A percentile compares a stretch with the other conserved stretches of the same genome.
Conservation (phyloP, 2,113 vertebrate genomes). For the Blennius ocellaris region DNA sequence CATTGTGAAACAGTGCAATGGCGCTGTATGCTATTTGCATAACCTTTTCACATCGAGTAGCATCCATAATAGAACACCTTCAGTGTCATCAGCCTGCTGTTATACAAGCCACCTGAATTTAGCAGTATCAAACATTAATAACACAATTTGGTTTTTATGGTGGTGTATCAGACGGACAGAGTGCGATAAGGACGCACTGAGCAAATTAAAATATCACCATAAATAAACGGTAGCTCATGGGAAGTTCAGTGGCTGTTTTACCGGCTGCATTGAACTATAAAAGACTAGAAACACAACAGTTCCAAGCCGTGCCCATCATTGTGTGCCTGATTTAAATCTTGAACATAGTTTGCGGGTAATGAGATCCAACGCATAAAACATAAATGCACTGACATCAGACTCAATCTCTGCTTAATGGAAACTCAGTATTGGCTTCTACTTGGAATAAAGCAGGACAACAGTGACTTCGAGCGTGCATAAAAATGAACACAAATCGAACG, state of each 20-base stretch:
- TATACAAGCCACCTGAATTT: not conserved
- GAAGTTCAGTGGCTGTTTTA: too few species aligned
- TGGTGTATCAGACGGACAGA: not conserved
- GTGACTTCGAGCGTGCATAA: not conserved
- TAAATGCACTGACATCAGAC: not conserved
- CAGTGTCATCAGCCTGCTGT: not conserved
- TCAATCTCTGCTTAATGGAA: slow-evolving; percentile 13
- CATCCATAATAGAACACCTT: not conserved
- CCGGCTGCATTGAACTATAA: not conserved
- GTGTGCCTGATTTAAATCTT: not conserved
- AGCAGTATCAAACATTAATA: slow-evolving; percentile 6
- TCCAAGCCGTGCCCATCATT: not conserved
- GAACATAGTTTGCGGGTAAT: not conserved
- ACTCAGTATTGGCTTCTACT: slow-evolving; percentile 1
- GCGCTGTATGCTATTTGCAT: not conserved
- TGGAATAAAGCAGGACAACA: not conserved
- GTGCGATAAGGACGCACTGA: slow-evolving; percentile 1
- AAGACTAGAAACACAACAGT: not conserved
- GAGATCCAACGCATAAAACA: not conserved
- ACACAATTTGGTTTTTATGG: slow-evolving; percentile 19
- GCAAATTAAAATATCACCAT: not conserved
- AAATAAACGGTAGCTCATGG: not conserved
- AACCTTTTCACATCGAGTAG: not conserved
- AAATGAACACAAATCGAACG: too few species aligned
- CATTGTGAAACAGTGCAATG: too few species aligned